These are phyloP conservation scores for Fragum whitleyi DNA, from an alignment of 2,888 invertebrate genomes.

Conservation along the genomic window DNA sequence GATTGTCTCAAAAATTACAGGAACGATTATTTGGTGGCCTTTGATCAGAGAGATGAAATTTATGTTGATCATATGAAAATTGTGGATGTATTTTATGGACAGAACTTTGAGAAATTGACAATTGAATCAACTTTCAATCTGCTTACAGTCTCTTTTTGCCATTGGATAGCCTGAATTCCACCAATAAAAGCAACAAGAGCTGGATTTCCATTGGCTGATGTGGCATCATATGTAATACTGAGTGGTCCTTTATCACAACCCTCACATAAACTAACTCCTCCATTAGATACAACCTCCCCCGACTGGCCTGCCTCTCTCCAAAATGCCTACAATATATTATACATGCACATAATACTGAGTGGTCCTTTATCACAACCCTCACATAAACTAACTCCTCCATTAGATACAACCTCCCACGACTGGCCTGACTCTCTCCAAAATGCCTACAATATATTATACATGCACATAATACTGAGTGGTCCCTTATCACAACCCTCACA, in stretches of 20 bases:
- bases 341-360: neutral
- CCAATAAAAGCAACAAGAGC: slow-evolving; percentile 85
- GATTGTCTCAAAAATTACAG: no score
- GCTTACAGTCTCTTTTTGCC: slow-evolving; percentile 47
- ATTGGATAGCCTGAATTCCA: slow-evolving; percentile 81
- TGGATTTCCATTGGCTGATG: slow-evolving; percentile 81
- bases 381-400: slow-evolving; percentile 73
- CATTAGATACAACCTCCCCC: slow-evolving; percentile 84
- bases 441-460: slow-evolving; percentile 72
- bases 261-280: slow-evolving; percentile 69
- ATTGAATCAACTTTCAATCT: no score
- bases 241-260: slow-evolving; percentile 82
- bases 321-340: slow-evolving; percentile 78
- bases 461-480: slow-evolving; percentile 84
- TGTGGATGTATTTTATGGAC: no score
- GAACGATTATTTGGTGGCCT: no score
- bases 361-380: no score
- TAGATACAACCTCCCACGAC: slow-evolving; percentile 84
- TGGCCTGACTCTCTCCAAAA: slow-evolving; percentile 83
- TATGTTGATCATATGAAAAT: no score
- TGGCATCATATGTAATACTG: slow-evolving; percentile 83
- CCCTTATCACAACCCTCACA: slow-evolving; percentile 69
- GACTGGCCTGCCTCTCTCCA: slow-evolving; percentile 83
- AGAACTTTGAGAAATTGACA: no score
- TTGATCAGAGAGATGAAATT: no score